Conservation (phyloP, 2,888 invertebrate genomes). For the Drosophila prolongata region DNA sequence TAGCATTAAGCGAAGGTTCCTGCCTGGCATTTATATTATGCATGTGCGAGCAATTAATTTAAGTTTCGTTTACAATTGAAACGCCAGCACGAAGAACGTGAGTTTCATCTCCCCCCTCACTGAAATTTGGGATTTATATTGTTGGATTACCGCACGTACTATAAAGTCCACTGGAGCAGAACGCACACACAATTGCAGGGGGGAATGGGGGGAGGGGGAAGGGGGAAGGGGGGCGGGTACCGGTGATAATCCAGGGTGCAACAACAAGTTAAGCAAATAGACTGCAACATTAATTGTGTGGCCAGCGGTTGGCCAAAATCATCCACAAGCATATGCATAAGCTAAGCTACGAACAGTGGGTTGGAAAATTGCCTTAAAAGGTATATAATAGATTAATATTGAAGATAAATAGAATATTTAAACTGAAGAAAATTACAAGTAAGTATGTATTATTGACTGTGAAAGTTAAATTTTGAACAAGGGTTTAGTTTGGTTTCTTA, state of each 20-base stretch:
- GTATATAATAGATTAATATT: not conserved
- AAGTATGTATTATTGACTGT: too few species aligned
- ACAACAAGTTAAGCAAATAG: constrained; percentile 81
- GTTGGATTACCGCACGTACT: constrained; percentile 74
- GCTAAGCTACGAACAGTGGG: constrained; percentile 27
- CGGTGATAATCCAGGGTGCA: constrained; percentile 44
- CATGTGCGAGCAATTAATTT: constrained; percentile 78
- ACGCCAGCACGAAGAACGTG: constrained; percentile 30
- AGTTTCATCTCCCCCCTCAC: constrained; percentile 5
- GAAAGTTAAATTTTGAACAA: too few species aligned
- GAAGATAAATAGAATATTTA: too few species aligned
- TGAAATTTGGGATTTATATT: constrained; percentile 73
- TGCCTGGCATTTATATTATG: constrained; percentile 66
- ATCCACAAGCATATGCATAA: constrained; percentile 36
- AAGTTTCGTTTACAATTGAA: constrained; percentile 77
- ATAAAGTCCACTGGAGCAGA: constrained; percentile 60
- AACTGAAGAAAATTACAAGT: too few species aligned
- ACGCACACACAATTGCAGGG: constrained; percentile 33
- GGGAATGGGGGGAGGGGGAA: not conserved
- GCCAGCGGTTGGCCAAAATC: constrained; percentile 56
- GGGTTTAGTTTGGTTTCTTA: too few species aligned
- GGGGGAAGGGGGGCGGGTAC: constrained; percentile 19
- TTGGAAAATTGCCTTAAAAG: not conserved
- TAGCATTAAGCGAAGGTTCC: constrained; percentile 69
- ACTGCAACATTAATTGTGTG: constrained; percentile 82